Conservation (phyloP, 2,888 invertebrate species). For the Kuschelorhynchus macadamiae region DNA sequence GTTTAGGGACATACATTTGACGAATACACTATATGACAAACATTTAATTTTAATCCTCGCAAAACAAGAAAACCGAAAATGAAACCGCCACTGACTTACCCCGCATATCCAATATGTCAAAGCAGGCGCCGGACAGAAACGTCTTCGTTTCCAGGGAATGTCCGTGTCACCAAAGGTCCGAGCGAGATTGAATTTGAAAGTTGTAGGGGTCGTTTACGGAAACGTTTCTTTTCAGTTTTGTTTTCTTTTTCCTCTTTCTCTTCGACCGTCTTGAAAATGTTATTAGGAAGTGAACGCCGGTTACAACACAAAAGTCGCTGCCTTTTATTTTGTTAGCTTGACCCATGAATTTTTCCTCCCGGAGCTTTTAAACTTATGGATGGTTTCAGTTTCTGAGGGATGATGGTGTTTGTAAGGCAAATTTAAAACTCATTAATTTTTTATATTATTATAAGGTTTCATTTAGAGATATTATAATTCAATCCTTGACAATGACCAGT, state of each 20-base stretch:
- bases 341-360: no score
- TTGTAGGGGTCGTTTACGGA: constrained; percentile 48
- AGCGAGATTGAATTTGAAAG: constrained; percentile 47
- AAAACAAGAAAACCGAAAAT: not conserved
- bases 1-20: no score
- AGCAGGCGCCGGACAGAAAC: constrained; percentile 56
- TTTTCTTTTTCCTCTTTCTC: constrained; percentile 35
- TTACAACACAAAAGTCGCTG: not conserved
- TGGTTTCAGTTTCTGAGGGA: no score
- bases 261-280: constrained; percentile 33
- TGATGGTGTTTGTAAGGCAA: no score
- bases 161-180: constrained; percentile 40
- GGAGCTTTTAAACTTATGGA: no score
- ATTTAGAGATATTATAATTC: no score
- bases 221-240: constrained; percentile 40
- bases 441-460: no score
- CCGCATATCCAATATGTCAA: constrained; percentile 60
- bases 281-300: constrained; percentile 36
- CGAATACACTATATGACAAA: no score
- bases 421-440: no score
- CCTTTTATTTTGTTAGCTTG: not conserved
- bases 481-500: no score
- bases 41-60: no score
- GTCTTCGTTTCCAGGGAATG: constrained; percentile 38
- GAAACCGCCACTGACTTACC: constrained; percentile 12